A percentile compares a stretch with the other conserved stretches of the same genome.
Conservation (phyloP, 2,113 vertebrate genomes). For the Brachypteracias leptosomus region DNA sequence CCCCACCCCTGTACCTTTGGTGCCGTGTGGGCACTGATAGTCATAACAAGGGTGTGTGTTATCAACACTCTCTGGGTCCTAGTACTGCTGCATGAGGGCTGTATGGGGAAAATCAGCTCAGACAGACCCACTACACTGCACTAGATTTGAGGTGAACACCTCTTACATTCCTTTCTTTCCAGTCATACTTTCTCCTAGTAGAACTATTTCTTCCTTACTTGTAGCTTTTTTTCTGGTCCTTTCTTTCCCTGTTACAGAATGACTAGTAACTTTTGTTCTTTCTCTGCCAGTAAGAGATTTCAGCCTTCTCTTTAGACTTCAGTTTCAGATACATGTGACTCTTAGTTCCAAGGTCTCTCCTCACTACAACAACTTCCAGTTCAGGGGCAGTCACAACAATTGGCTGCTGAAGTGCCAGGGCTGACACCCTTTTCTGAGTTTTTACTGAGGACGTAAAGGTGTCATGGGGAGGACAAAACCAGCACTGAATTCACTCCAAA, state of each 20-base stretch:
- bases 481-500: background rate
- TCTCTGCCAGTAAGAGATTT: background rate
- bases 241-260: background rate
- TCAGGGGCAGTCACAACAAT: background rate
- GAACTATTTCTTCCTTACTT: background rate
- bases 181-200: background rate
- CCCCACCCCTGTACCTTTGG: too few species aligned
- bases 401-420: background rate
- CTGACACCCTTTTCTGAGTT: background rate
- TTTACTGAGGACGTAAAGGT: background rate
- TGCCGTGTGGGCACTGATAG: too few species aligned
- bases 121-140: too few species aligned
- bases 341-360: background rate
- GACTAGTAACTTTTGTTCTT: background rate
- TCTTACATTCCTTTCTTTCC: background rate
- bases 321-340: rapidly evolving
- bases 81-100: too few species aligned
- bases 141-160: background rate
- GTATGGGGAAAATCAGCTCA: too few species aligned
- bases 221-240: background rate
- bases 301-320: background rate
- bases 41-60: too few species aligned
- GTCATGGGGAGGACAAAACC: background rate
- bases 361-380: background rate
- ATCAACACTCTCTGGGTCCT: too few species aligned